Base-by-base conservation (phyloP, 2,888 invertebrate species). In the Dasypogon diadema region DNA sequence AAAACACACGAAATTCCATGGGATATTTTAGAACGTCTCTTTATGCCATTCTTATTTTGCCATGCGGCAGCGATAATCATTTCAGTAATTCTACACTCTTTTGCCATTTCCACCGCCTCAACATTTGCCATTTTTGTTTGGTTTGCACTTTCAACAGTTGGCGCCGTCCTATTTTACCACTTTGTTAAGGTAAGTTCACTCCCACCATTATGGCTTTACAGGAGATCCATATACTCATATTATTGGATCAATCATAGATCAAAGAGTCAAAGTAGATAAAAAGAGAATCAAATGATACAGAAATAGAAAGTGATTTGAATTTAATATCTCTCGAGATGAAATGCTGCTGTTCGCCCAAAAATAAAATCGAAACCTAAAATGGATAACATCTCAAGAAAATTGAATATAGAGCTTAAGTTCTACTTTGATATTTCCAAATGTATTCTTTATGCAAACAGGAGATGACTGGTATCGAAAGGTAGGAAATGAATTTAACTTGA, bases 101-200 rank as follows among this genome's bases (percentile, higher is more conserved):
- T 93, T 78, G 90, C 91, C 81, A 91, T 94, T 79, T 93, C 93
- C 79, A 90, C 91, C 82, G 89, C 93, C 78, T 92, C 93, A 8
- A 92, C 92, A 74, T 91, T 94, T 84, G 91, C 93, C 6, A 88
- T 94, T 16, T 94, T 94, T 85, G 89, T 93, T 34, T 91, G 93
- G 89, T 92, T 94, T 83, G 88, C 92, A 65, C 88, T 93, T 81
- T 92, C 92, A 65, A 90, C 91, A 77, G 88, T 92, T 78, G 92
- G 92, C 24, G 91, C 92, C 2, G 91, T 94, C 8, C 88, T 94
- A 85, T 94, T 94, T 86, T 95, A 94, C 86, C 94, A 94, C 82
- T 94, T 93, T 83, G 88, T 95, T 63, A 93, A 93, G 92, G 94
- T 93, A 87, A 89, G 88, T 84, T 16, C 10, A 2, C 12, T 24